These are phyloP conservation scores for Thrips palmi DNA, from an alignment of 1,140 invertebrate genomes.

Conservation along the genomic window DNA sequence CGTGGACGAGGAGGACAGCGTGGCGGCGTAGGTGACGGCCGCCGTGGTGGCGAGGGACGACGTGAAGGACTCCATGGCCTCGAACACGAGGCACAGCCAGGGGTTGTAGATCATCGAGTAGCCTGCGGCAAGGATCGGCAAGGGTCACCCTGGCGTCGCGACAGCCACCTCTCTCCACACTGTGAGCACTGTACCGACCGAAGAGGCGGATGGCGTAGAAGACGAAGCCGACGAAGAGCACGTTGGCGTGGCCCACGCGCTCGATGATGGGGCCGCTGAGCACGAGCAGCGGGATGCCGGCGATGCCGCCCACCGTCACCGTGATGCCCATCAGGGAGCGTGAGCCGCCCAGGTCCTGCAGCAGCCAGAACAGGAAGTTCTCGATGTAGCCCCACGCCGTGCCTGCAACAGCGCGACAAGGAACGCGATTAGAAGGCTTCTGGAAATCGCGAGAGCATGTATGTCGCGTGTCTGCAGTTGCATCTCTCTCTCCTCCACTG, in stretches of 20 bases:
- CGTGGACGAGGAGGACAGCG: slow-evolving; percentile 56
- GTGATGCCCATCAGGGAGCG: slow-evolving; percentile 69
- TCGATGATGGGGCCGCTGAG: slow-evolving; percentile 61
- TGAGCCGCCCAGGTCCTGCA: slow-evolving; percentile 59
- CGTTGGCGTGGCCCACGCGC: slow-evolving; percentile 59
- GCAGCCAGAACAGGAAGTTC: slow-evolving; percentile 71
- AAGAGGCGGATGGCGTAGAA: slow-evolving; percentile 56
- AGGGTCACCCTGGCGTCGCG: background rate
- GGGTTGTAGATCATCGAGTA: slow-evolving; percentile 68
- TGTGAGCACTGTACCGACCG: slow-evolving; percentile 26
- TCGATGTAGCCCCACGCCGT: slow-evolving; percentile 69
- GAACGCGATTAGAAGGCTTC: background rate
- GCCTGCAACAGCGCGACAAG: slow-evolving; percentile 35
- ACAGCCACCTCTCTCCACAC: background rate
- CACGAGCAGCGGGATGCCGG: slow-evolving; percentile 57
- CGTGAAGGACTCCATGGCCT: slow-evolving; percentile 69
- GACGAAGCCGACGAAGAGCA: slow-evolving; percentile 59
- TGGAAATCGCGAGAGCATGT: slow-evolving; percentile 1
- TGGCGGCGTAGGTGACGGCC: slow-evolving; percentile 61
- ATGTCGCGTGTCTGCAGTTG: slow-evolving; percentile 2
- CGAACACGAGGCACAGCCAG: slow-evolving; percentile 63
- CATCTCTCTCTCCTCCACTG: slow-evolving; percentile 1
- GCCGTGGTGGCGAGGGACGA: slow-evolving; percentile 64
- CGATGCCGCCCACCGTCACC: slow-evolving; percentile 55
- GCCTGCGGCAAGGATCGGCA: slow-evolving; percentile 25